phyloP scores from a whole-genome alignment of 2,113 vertebrate genomes.

The Planiliza haematocheilus region DNA sequence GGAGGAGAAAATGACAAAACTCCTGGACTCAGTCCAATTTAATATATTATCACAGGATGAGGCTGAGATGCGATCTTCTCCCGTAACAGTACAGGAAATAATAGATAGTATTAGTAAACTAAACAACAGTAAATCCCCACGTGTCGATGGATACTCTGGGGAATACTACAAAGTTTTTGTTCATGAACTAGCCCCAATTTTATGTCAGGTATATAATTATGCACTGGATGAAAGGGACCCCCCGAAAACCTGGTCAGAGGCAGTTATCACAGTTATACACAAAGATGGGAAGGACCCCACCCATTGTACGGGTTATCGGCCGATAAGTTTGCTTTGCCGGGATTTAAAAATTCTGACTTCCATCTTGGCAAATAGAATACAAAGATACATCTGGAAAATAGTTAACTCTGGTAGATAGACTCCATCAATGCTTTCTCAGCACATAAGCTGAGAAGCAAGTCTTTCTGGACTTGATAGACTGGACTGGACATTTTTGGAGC shows the following conservation, averaged over 20 bases:
- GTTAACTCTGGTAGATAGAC: neutral
- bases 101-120: no score
- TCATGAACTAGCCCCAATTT: neutral
- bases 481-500: constrained; percentile 1
- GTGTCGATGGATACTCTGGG: neutral
- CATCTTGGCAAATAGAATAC: constrained; percentile 5
- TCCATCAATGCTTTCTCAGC: constrained; percentile 22
- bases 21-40: neutral
- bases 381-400: neutral
- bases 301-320: neutral
- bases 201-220: neutral
- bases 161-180: neutral
- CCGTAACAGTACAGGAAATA: no score
- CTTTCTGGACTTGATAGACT: constrained; percentile 1
- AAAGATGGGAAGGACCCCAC: constrained; percentile 2
- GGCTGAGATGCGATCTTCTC: no score
- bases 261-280: neutral
- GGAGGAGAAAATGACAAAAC: neutral
- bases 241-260: constrained; percentile 7
- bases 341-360: neutral
- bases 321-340: neutral
- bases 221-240: neutral
- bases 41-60: neutral
- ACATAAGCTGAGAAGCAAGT: constrained; percentile 5
- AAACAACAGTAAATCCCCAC: no score